These are phyloP conservation scores for Sternarchorhynchus goeldii DNA, from an alignment of 2,797 vertebrate species.

Conservation along the genomic window DNA sequence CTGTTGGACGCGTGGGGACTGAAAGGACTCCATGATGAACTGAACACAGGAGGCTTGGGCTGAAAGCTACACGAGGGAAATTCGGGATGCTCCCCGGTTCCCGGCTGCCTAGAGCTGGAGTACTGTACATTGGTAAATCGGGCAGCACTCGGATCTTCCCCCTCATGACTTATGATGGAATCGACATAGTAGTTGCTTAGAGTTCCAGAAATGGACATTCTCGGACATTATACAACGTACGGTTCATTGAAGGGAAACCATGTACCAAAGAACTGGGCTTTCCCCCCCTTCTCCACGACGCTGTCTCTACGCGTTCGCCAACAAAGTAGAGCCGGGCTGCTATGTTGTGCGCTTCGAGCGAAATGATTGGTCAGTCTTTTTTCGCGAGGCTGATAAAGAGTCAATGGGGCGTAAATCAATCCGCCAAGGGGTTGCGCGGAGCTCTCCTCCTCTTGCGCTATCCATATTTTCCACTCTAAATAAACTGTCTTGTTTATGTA, in stretches of 20 bases:
- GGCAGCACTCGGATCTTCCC: conserved; percentile 85
- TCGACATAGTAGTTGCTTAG: conserved; percentile 99
- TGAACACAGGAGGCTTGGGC: conserved; percentile 92
- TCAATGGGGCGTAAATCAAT: conserved; percentile 94
- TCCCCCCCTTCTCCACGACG: conserved; percentile 67
- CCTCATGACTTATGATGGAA: conserved; percentile 98
- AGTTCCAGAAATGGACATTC: conserved; percentile 98
- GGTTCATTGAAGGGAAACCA: conserved; percentile 82
- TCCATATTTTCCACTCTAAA: conserved; percentile 76
- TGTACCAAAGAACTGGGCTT: conserved; percentile 81
- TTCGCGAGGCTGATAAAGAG: conserved; percentile 93
- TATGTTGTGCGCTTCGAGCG: conserved; percentile 81
- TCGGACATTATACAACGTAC: conserved; percentile 93
- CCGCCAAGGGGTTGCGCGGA: conserved; percentile 79
- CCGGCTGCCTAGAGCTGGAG: conserved; percentile 81
- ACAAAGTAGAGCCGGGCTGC: conserved; percentile 90
- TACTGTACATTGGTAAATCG: conserved; percentile 90
- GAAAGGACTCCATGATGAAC: conserved; percentile 92
- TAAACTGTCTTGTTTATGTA: conserved; percentile 88
- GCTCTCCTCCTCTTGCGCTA: conserved; percentile 77
- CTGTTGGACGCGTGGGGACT: conserved; percentile 85
- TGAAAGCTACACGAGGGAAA: conserved; percentile 97
- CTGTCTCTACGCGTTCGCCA: conserved; percentile 85
- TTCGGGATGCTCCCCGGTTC: conserved; percentile 87
- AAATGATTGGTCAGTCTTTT: conserved; percentile 97